These are phyloP conservation scores for Platerodrilus igneus DNA, from an alignment of 2,888 invertebrate genomes.

Conservation along the genomic window DNA sequence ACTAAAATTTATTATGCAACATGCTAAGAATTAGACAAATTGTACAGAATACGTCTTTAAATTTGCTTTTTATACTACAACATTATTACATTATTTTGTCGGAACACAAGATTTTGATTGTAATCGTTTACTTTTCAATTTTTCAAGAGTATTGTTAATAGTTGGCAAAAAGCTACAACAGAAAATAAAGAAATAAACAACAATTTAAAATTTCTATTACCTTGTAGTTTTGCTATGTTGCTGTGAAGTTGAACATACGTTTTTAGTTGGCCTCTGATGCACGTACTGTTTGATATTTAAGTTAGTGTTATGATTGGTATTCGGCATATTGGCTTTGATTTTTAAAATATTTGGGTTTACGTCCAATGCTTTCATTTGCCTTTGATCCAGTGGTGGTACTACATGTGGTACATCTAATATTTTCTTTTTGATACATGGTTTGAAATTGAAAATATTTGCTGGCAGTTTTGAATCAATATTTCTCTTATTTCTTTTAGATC, in stretches of 20 bases:
- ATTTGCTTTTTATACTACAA: too few relatives aligned
- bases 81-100: too few relatives aligned
- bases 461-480: constrained; percentile 10
- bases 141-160: constrained; percentile 4
- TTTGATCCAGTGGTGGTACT: constrained; percentile 13
- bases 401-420: too few relatives aligned
- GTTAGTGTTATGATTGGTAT: neutral
- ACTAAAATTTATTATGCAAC: too few relatives aligned
- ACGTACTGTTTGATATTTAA: neutral
- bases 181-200: neutral
- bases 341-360: constrained; percentile 19
- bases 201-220: constrained; percentile 6
- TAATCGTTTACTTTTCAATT: constrained; percentile 12
- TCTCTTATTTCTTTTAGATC: constrained; percentile 5
- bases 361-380: constrained; percentile 21
- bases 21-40: too few relatives aligned
- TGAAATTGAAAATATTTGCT: constrained; percentile 10
- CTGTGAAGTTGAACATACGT: neutral
- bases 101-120: constrained; percentile 28
- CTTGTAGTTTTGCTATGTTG: constrained; percentile 27
- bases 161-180: constrained; percentile 24
- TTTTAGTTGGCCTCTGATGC: neutral
- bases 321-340: constrained; percentile 7
- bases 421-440: constrained; percentile 2
- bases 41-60: too few relatives aligned